phyloP scores from a whole-genome alignment of 1,140 invertebrate species.

The Drosophila ironensis region DNA sequence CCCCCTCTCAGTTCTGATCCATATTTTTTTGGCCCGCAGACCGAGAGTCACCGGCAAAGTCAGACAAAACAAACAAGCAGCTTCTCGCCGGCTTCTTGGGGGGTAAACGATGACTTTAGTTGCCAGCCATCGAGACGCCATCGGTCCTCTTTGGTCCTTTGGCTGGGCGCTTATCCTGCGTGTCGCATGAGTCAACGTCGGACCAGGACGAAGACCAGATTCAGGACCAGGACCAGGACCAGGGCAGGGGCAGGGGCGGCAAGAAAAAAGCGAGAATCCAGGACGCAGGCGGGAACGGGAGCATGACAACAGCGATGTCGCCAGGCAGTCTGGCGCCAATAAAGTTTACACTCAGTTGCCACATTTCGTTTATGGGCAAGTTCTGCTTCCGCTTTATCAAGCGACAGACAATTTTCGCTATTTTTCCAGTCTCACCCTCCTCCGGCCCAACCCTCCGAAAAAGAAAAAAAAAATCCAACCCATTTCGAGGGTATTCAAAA shows the following conservation, averaged over 20 bases:
- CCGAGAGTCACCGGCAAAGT: slow-evolving; percentile 34
- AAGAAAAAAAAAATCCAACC: neutral
- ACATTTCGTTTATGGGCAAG: slow-evolving; percentile 80
- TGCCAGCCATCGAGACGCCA: slow-evolving; percentile 71
- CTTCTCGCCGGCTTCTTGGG: slow-evolving; percentile 37
- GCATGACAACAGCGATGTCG: slow-evolving; percentile 58
- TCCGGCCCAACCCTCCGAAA: neutral
- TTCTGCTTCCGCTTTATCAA: slow-evolving; percentile 80
- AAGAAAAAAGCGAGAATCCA: slow-evolving; percentile 17
- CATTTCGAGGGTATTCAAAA: slow-evolving; percentile 70
- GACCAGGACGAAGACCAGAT: too few relatives aligned
- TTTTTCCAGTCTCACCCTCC: slow-evolving; percentile 23
- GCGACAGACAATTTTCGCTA: slow-evolving; percentile 79
- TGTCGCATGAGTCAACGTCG: slow-evolving; percentile 69
- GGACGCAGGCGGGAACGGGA: neutral
- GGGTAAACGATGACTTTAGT: slow-evolving; percentile 50
- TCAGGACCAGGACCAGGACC: too few relatives aligned
- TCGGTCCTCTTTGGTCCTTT: slow-evolving; percentile 23
- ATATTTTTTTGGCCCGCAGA: slow-evolving; percentile 17
- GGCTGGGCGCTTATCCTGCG: slow-evolving; percentile 44
- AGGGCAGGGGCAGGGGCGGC: too few relatives aligned
- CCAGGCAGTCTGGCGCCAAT: slow-evolving; percentile 80
- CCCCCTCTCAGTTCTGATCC: neutral
- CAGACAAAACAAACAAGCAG: slow-evolving; percentile 75
- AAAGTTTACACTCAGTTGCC: slow-evolving; percentile 81